Evolutionary conservation across 2,797 vertebrate species (phyloP).

Genomic region (Hozukius guyotensis): DNA sequence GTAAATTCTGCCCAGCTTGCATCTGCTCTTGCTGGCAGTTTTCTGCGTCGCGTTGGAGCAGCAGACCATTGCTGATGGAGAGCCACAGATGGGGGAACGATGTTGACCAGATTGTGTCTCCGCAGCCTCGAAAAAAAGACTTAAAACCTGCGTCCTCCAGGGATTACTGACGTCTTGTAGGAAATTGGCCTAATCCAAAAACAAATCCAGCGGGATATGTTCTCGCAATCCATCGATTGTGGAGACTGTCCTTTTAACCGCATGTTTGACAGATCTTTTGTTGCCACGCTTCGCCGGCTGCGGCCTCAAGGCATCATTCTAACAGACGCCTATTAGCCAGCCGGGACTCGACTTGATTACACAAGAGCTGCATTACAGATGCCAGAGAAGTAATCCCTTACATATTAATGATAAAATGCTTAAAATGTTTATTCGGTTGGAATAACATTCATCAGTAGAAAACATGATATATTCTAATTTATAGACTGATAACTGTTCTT

Average conservation of each 20-base stretch:
- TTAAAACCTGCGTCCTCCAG: slow-evolving; percentile 54
- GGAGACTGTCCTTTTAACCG: slow-evolving; percentile 53
- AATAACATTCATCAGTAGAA: background rate
- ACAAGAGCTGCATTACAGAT: slow-evolving; percentile 36
- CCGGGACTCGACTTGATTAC: slow-evolving; percentile 39
- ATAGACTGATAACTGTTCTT: background rate
- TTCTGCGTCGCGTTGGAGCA: background rate
- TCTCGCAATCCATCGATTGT: slow-evolving; percentile 39
- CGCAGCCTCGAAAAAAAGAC: slow-evolving; percentile 33
- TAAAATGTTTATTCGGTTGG: background rate
- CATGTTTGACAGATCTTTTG: slow-evolving; percentile 49
- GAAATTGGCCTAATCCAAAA: slow-evolving; percentile 76
- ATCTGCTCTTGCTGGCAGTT: background rate
- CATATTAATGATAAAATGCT: slow-evolving; percentile 28
- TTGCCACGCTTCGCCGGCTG: slow-evolving; percentile 42
- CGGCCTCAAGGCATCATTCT: slow-evolving; percentile 53
- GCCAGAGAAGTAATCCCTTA: slow-evolving; percentile 44
- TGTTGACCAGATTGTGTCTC: slow-evolving; percentile 70
- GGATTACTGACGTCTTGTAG: slow-evolving; percentile 69
- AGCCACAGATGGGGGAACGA: slow-evolving; percentile 54
- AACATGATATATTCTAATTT: slow-evolving; percentile 7
- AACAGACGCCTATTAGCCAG: slow-evolving; percentile 39
- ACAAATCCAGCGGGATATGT: slow-evolving; percentile 61
- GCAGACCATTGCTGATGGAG: slow-evolving; percentile 14
- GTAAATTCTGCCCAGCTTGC: slow-evolving; percentile 3